A percentile compares a stretch with the other conserved stretches of the same genome.
Conservation (phyloP, 2,888 invertebrate genomes). For the Caenorhabditis plicata region DNA sequence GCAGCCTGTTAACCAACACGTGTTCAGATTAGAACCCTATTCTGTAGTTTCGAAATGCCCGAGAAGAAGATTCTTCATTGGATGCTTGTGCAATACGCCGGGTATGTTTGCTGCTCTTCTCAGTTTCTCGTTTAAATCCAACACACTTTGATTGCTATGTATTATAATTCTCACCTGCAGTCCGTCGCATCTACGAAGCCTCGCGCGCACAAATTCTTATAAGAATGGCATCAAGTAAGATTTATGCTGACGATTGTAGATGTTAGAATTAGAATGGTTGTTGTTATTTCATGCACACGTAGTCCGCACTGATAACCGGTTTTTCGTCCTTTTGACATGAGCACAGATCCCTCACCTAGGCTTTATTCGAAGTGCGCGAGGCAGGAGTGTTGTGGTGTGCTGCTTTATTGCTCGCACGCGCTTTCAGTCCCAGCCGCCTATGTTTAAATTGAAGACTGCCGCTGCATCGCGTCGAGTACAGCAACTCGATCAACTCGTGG, state of each 20-base stretch:
- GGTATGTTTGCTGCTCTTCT: constrained; percentile 40
- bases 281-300: not conserved
- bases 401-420: constrained; percentile 16
- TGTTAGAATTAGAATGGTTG: not conserved
- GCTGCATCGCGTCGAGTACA: constrained; percentile 59
- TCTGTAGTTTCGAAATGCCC: constrained; percentile 65
- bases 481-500: constrained; percentile 60
- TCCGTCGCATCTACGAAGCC: constrained; percentile 61
- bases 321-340: too few species aligned
- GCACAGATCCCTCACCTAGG: too few species aligned
- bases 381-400: constrained; percentile 9
- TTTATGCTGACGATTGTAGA: not conserved
- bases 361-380: constrained; percentile 5
- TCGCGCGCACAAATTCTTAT: constrained; percentile 61
- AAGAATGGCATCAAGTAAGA: constrained; percentile 63
- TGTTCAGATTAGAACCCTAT: constrained; percentile 60
- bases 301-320: too few species aligned
- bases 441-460: too few species aligned
- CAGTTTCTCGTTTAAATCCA: constrained; percentile 3
- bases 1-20: not conserved
- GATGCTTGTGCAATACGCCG: constrained; percentile 65
- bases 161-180: constrained; percentile 44
- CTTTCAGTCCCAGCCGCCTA: too few species aligned
- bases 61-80: constrained; percentile 63
- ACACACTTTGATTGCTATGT: constrained; percentile 14